phyloP scores from a whole-genome alignment of 2,797 vertebrate species.

The Urophycis tenuis region DNA sequence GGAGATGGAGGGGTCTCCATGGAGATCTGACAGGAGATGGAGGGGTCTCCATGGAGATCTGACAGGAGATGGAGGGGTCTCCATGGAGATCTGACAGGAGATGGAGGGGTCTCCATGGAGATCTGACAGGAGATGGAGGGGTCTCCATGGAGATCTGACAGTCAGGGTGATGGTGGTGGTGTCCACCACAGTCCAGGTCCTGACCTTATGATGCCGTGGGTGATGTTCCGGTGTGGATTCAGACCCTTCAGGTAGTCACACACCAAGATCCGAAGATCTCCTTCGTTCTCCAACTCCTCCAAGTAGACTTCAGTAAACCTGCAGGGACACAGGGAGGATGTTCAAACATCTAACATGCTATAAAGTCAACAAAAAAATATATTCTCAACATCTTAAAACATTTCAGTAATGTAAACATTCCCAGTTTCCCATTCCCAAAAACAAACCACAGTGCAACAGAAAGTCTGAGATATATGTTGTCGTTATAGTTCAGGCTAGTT shows the following conservation, averaged over 20 bases:
- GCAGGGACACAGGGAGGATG: conserved; percentile 5
- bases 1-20: neutral
- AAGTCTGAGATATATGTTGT: too few species aligned
- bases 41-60: too few species aligned
- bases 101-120: too few species aligned
- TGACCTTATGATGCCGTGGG: conserved; percentile 90
- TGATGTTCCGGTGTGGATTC: conserved; percentile 73
- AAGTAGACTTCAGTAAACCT: conserved; percentile 96
- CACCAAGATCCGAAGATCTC: conserved; percentile 84
- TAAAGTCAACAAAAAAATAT: neutral
- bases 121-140: too few species aligned
- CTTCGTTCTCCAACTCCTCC: conserved; percentile 87
- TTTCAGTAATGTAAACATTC: neutral
- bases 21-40: neutral
- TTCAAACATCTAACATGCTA: neutral
- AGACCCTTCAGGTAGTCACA: conserved; percentile 86
- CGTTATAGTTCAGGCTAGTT: too few species aligned
- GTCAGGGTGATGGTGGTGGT: neutral
- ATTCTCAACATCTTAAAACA: neutral
- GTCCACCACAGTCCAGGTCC: conserved; percentile 6
- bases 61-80: too few species aligned
- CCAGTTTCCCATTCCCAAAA: too few species aligned
- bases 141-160: too few species aligned
- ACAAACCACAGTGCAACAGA: too few species aligned
- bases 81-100: too few species aligned